Evolutionary conservation across 2,797 vertebrate species (phyloP).

Genomic region (Salarias fasciatus): DNA sequence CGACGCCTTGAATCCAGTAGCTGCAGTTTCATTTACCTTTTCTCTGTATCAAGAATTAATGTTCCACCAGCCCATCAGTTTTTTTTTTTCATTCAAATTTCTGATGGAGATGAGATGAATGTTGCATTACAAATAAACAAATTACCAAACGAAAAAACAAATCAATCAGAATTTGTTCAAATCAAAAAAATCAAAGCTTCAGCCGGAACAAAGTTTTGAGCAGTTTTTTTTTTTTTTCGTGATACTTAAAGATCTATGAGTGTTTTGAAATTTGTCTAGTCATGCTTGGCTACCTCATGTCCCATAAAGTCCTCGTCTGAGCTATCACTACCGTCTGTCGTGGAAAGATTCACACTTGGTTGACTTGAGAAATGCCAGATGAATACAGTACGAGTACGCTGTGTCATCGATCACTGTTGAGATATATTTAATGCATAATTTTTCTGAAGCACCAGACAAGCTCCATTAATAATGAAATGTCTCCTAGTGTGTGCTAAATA

Average conservation of each 20-base stretch:
- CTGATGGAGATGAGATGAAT: conserved; percentile 29
- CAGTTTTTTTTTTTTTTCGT: no score
- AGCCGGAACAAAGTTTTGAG: conserved; percentile 5
- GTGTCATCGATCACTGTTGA: conserved; percentile 3
- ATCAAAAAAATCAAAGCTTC: conserved; percentile 13
- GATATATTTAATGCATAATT: conserved; percentile 15
- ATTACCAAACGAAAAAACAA: conserved; percentile 18
- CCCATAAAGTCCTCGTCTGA: background rate
- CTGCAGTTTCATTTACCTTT: conserved; percentile 36
- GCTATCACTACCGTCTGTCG: background rate
- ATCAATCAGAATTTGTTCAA: conserved; percentile 1
- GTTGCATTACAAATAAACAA: conserved; percentile 28
- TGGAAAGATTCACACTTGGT: conserved; percentile 13
- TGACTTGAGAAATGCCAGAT: conserved; percentile 6
- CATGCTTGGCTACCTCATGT: background rate
- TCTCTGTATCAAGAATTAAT: conserved; percentile 37
- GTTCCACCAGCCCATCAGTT: conserved; percentile 26
- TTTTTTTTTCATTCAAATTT: no score
- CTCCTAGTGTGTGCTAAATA: background rate
- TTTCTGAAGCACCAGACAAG: conserved; percentile 6
- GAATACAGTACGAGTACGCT: background rate
- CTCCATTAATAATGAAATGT: conserved; percentile 16
- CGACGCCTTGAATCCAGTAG: conserved; percentile 42
- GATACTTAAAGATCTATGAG: background rate
- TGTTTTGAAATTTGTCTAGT: background rate